Evolutionary conservation across 2,888 invertebrate genomes (phyloP).

Genomic region (Bhutanitis thaidina): DNA sequence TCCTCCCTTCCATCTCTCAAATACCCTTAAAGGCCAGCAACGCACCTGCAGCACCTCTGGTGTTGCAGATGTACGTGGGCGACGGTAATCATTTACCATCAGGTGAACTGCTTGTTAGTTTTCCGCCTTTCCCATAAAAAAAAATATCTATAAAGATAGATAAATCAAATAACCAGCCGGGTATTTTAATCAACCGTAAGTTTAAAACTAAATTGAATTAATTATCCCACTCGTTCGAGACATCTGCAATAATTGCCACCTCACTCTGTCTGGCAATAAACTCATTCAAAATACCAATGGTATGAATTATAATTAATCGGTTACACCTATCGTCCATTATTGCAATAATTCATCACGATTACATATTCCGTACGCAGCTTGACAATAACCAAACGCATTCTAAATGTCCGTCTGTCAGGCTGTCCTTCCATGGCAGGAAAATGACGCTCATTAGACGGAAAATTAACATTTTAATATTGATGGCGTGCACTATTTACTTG

Average conservation of each 20-base stretch:
- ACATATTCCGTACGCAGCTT: slow-evolving; percentile 28
- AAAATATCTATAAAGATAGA: no score
- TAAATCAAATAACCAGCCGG: no score
- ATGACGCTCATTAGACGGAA: slow-evolving; percentile 54
- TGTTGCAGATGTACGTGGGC: no score
- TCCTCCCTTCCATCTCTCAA: no score
- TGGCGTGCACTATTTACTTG: slow-evolving; percentile 35
- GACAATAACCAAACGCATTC: slow-evolving; percentile 28
- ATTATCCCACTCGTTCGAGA: neutral
- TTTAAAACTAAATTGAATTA: neutral
- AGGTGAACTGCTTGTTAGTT: no score
- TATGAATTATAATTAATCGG: slow-evolving; percentile 18
- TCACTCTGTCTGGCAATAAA: neutral
- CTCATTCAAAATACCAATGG: slow-evolving; percentile 3
- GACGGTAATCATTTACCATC: no score
- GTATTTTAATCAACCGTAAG: no score
- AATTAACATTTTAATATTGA: slow-evolving; percentile 58
- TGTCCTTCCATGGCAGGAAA: slow-evolving; percentile 63
- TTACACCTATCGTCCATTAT: slow-evolving; percentile 23
- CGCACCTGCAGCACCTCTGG: no score
- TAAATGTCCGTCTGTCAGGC: slow-evolving; percentile 40
- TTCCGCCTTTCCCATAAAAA: no score
- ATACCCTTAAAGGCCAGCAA: no score
- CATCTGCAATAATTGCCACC: neutral
- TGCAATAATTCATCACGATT: slow-evolving; percentile 29